phyloP scores from a whole-genome alignment of 37 sponge, comb jelly and placozoan genomes.

The Geodia barretti region DNA sequence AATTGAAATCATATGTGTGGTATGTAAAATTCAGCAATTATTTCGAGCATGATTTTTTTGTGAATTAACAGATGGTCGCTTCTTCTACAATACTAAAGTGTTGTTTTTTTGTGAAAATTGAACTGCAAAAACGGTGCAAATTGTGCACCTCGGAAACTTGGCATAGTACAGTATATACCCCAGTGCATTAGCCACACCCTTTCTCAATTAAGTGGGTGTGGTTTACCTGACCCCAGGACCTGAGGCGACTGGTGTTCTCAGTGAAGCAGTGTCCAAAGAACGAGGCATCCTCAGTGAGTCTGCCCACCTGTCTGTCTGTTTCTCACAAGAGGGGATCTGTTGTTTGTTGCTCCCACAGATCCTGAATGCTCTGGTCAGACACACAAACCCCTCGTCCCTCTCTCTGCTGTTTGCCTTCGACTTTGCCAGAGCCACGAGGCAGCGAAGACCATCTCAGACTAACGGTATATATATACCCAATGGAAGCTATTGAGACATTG shows the following conservation, averaged over 20 bases:
- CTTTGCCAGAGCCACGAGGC: slow-evolving; percentile 30
- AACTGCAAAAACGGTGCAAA: no score
- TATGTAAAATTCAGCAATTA: neutral
- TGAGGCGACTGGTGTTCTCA: slow-evolving; percentile 50
- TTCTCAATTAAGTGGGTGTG: no score
- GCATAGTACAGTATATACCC: no score
- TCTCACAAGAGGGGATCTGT: neutral
- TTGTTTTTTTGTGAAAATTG: no score
- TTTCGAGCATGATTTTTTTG: neutral
- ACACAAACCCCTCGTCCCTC: slow-evolving; percentile 56
- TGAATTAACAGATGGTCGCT: no score
- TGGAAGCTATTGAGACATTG: no score
- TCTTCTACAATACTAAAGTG: no score
- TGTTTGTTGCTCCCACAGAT: slow-evolving; percentile 45
- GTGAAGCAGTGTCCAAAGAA: slow-evolving; percentile 47
- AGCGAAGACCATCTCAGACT: neutral
- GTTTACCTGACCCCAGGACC: slow-evolving; percentile 39
- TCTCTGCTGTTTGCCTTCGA: slow-evolving; percentile 65
- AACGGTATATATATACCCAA: no score
- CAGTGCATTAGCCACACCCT: no score
- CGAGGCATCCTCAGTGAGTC: slow-evolving; percentile 60
- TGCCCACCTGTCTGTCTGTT: neutral
- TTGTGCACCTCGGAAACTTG: no score
- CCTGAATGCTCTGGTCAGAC: slow-evolving; percentile 56
- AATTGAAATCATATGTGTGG: slow-evolving; percentile 58